Base-by-base conservation (phyloP, 2,797 vertebrate genomes). In the Labeo calbasu region DNA sequence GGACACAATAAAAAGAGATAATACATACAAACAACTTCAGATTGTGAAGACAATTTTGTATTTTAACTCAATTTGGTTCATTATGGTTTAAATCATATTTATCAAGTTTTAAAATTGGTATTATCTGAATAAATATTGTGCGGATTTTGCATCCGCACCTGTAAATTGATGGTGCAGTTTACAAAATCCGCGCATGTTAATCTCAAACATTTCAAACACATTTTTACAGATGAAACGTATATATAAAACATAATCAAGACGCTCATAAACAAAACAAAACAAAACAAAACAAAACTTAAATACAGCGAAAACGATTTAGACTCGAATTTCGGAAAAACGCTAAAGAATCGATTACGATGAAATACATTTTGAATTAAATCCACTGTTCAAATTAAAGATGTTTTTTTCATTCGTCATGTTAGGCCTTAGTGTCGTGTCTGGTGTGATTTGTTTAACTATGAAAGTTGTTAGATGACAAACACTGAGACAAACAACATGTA, bases 71-170 rank as follows among this genome's bases (percentile, higher is more conserved):
- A 57, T 68, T 68, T 11, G n/a, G 19, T 15, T 23, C 9, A 36
- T 36, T 36, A 17, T 53, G 59, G 4, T 9, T 1, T 21, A 50
- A 66, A 55, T 12, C 23, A 1, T 12, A 28, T 46, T 32, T 2
- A 46, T 77, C 73, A 83, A 2, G 82, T 77, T 77, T 83, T 83
- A 77, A 83, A 83, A 48, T 77, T 59, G 2, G 23, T 57, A 77
- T 77, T 57, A 21, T 63, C 2, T 10, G 23, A 83, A 46, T n/a
- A 5, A 17, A 13, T 4, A 28, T 36, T 57, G 65, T 0, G 14
- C 9, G 11, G 59, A 50, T 11, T 71, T 43, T 48, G 21, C 12
- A 11, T 65, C 43, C 1, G 57, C 55, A 28, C 1, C 5, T 23
- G 70, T 73, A 73, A 9, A 65, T 36, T 1, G 23, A 65, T 6